A percentile compares a stretch with the other conserved stretches of the same genome.
phyloP scores from a whole-genome alignment of 2,888 invertebrate genomes.

The Dromius quadrimaculatus region DNA sequence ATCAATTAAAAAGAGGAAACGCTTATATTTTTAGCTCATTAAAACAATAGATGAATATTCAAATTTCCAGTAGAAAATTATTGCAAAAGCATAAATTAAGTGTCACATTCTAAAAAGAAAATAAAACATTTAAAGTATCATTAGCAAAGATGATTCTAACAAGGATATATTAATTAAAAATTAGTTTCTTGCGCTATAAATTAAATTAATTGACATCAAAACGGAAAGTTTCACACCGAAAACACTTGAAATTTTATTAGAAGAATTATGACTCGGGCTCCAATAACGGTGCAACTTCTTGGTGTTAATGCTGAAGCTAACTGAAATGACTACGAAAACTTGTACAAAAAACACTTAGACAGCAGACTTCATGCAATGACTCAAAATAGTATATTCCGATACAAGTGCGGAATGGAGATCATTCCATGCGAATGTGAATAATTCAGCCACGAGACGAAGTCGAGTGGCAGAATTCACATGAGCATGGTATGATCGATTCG shows the following conservation, averaged over 20 bases:
- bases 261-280: too few species aligned
- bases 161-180: slow-evolving; percentile 33
- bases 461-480: too few species aligned
- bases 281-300: too few species aligned
- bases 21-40: slow-evolving; percentile 27
- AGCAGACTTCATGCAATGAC: too few species aligned
- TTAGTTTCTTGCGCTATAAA: slow-evolving; percentile 21
- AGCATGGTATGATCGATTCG: too few species aligned
- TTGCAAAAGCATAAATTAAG: neutral
- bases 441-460: too few species aligned
- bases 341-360: too few species aligned
- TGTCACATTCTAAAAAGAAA: slow-evolving; percentile 29
- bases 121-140: slow-evolving; percentile 10
- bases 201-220: slow-evolving; percentile 18
- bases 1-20: slow-evolving; percentile 27
- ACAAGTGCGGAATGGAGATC: too few species aligned
- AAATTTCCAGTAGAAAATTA: slow-evolving; percentile 9
- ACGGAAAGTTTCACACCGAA: slow-evolving; percentile 17
- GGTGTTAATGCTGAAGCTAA: too few species aligned
- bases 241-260: slow-evolving; percentile 10
- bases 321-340: too few species aligned
- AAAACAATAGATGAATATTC: slow-evolving; percentile 29
- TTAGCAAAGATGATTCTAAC: slow-evolving; percentile 25
- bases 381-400: too few species aligned
- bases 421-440: too few species aligned